These are phyloP conservation scores for Micrasema minimum DNA, from an alignment of 1,140 invertebrate genomes.

Conservation along the genomic window DNA sequence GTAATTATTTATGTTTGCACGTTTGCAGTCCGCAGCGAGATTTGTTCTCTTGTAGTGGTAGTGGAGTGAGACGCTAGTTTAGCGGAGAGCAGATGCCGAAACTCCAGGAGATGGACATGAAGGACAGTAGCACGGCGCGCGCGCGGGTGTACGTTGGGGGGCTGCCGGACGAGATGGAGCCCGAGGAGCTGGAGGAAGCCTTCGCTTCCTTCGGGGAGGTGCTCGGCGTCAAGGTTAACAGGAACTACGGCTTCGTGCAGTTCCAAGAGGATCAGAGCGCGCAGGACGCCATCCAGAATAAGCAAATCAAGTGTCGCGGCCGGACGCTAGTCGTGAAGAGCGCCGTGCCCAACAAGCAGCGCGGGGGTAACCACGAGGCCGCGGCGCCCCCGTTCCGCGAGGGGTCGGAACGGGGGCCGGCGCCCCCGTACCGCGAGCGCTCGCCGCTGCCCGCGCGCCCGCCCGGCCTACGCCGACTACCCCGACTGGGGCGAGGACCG, in stretches of 20 bases:
- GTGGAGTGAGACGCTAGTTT: too few species aligned
- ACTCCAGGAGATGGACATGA: conserved; percentile 56
- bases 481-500: conserved; percentile 5
- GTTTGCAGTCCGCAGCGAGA: too few species aligned
- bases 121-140: conserved; percentile 70
- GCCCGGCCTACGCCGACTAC: neutral
- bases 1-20: too few species aligned
- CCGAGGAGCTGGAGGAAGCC: conserved; percentile 70
- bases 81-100: neutral
- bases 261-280: conserved; percentile 38
- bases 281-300: conserved; percentile 45
- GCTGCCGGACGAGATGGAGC: conserved; percentile 68
- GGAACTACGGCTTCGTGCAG: conserved; percentile 41
- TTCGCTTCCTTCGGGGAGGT: conserved; percentile 74
- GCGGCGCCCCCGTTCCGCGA: neutral
- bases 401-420: neutral
- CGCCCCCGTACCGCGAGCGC: conserved; percentile 17
- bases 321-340: conserved; percentile 29
- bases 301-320: conserved; percentile 21
- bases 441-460: conserved; percentile 29
- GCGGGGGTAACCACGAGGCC: neutral
- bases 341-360: conserved; percentile 37
- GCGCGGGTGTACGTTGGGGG: conserved; percentile 74
- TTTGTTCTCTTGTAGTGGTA: too few species aligned
- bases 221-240: conserved; percentile 63